These are phyloP conservation scores for Bubalus kerabau DNA, from an alignment of 2,113 vertebrate genomes.

Conservation along the genomic window DNA sequence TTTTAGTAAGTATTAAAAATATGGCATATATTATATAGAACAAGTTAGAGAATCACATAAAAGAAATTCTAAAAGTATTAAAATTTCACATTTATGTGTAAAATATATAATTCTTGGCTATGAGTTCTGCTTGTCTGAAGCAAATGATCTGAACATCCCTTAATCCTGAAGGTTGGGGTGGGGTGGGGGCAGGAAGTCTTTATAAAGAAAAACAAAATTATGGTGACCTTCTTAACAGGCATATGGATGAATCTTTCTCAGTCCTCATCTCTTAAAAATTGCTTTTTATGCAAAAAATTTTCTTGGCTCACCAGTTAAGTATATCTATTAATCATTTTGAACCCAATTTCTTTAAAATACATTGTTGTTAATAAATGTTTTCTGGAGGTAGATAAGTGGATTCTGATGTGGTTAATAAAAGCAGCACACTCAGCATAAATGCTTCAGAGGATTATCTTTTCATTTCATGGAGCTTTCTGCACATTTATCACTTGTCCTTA, in stretches of 20 bases:
- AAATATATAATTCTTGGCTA: background rate
- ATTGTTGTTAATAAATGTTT: background rate
- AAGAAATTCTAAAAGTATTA: background rate
- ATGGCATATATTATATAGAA: background rate
- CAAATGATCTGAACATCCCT: background rate
- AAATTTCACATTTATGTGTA: background rate
- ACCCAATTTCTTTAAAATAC: background rate
- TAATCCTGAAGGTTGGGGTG: background rate
- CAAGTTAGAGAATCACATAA: background rate
- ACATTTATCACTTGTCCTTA: background rate
- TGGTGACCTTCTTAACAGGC: background rate
- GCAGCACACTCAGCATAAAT: background rate
- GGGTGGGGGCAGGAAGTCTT: background rate
- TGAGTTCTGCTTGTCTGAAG: background rate
- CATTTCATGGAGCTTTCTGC: background rate
- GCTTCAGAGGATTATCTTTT: background rate
- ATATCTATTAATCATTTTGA: background rate
- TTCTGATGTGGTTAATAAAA: background rate
- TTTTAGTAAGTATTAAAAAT: background rate
- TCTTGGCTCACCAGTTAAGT: background rate
- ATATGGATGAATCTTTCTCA: background rate
- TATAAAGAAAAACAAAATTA: background rate
- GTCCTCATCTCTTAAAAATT: background rate
- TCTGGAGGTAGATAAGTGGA: background rate
- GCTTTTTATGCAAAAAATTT: background rate